Evolutionary conservation across 92 coral and sea anemone species (phyloP).

Genomic region (Diadumene lineata): DNA sequence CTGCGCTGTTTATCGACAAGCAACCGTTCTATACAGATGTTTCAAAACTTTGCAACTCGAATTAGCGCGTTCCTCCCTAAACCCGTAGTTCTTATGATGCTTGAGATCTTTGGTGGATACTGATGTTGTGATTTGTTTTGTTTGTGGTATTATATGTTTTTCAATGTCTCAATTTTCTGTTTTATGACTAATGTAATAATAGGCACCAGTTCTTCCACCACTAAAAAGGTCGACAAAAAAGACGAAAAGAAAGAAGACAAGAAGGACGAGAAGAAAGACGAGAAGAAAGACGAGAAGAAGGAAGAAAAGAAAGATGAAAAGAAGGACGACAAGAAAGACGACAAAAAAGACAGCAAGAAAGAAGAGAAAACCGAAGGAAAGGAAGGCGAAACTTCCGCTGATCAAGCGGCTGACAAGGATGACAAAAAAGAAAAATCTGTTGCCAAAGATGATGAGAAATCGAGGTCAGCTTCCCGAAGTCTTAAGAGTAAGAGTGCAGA

Average conservation of each 20-base stretch:
- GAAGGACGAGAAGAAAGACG: conserved; percentile 39
- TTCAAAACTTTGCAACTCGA: no score
- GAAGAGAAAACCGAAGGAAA: conserved; percentile 23
- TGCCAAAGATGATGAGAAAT: conserved; percentile 57
- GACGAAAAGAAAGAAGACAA: conserved; percentile 22
- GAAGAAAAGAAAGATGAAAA: conserved; percentile 25
- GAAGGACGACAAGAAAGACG: conserved; percentile 28
- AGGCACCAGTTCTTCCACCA: conserved; percentile 59
- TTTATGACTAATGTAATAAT: conserved; percentile 57
- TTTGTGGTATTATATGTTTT: conserved; percentile 22
- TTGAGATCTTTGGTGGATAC: not conserved
- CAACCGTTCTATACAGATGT: no score
- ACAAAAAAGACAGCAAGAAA: not conserved
- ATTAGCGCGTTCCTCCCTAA: not conserved
- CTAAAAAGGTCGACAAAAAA: conserved; percentile 47
- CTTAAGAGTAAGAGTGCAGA: conserved; percentile 46
- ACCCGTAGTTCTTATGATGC: not conserved
- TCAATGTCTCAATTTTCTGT: conserved; percentile 50
- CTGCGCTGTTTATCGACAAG: no score
- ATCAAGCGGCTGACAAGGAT: conserved; percentile 56
- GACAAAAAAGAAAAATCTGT: conserved; percentile 63
- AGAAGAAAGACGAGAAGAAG: conserved; percentile 62
- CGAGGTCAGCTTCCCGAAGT: conserved; percentile 29
- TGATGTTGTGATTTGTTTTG: conserved; percentile 15
- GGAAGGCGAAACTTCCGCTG: conserved; percentile 17